A percentile compares a stretch with the other conserved stretches of the same genome.
phyloP scores from a whole-genome alignment of 2,797 vertebrate species.

The Rachycentron canadum region DNA sequence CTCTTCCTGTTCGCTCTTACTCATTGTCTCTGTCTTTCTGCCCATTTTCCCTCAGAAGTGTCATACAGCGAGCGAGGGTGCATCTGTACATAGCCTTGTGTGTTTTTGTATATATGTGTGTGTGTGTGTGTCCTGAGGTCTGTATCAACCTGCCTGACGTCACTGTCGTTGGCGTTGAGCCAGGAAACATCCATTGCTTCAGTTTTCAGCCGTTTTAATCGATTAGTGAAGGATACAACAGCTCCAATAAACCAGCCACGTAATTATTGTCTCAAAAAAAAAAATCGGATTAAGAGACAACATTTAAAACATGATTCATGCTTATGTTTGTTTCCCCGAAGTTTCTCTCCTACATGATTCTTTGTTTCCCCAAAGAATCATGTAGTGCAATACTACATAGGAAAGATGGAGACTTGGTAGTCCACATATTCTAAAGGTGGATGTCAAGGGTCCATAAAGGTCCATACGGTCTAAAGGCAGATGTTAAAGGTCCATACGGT shows the following conservation, averaged over 20 bases:
- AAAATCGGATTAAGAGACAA: too few species aligned
- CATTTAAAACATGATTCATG: too few species aligned
- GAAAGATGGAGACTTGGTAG: too few species aligned
- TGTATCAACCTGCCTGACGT: slow-evolving; percentile 9
- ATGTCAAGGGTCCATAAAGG: too few species aligned
- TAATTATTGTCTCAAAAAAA: neutral
- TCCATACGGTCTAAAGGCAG: too few species aligned
- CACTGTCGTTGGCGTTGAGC: neutral
- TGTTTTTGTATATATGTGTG: neutral
- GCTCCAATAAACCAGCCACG: neutral
- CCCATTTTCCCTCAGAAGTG: neutral
- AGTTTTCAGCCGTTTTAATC: neutral
- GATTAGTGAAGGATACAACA: neutral
- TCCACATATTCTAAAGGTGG: too few species aligned
- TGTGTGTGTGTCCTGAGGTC: slow-evolving; percentile 5
- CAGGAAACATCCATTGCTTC: neutral
- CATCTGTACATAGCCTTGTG: neutral
- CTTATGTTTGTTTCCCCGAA: neutral
- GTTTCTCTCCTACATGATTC: too few species aligned
- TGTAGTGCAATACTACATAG: too few species aligned
- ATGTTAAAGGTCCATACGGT: too few species aligned
- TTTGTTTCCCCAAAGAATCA: too few species aligned
- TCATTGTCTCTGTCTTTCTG: neutral
- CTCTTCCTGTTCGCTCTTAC: neutral
- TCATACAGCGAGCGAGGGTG: neutral